Percentiles rank a stretch among this genome's conserved stretches.
These are phyloP conservation scores for Augochlorella aurata DNA, from an alignment of 2,888 invertebrate species.

Conservation along the genomic window DNA sequence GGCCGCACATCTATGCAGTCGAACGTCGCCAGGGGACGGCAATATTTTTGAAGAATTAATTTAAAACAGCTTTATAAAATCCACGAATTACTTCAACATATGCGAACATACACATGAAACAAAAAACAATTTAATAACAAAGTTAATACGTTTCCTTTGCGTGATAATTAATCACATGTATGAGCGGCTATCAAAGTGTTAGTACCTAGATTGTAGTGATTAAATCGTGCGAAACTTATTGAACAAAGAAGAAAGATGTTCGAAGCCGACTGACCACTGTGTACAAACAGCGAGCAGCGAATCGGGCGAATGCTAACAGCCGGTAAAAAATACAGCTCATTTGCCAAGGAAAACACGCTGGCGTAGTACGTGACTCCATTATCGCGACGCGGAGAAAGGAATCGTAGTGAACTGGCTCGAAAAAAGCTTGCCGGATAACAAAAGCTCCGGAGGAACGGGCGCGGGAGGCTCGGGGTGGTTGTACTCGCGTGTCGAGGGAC, in stretches of 20 bases:
- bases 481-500: conserved; percentile 39
- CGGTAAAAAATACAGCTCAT: background rate
- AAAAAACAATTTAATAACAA: too few relatives aligned
- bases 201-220: too few relatives aligned
- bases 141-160: too few relatives aligned
- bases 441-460: conserved; percentile 1
- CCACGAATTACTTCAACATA: too few relatives aligned
- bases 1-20: too few relatives aligned
- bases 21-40: too few relatives aligned
- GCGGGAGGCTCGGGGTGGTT: background rate
- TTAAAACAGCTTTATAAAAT: too few relatives aligned
- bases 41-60: too few relatives aligned
- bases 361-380: conserved; percentile 2
- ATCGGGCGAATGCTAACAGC: background rate
- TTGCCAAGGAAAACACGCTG: background rate
- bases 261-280: background rate
- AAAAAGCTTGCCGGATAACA: background rate
- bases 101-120: too few relatives aligned
- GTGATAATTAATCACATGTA: too few relatives aligned
- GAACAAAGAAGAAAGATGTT: background rate
- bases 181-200: too few relatives aligned
- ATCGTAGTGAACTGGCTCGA: background rate
- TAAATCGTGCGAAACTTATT: background rate
- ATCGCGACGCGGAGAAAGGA: background rate
- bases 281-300: background rate